These are phyloP conservation scores for Zonitis immaculata DNA, from an alignment of 2,888 invertebrate genomes.

Conservation along the genomic window DNA sequence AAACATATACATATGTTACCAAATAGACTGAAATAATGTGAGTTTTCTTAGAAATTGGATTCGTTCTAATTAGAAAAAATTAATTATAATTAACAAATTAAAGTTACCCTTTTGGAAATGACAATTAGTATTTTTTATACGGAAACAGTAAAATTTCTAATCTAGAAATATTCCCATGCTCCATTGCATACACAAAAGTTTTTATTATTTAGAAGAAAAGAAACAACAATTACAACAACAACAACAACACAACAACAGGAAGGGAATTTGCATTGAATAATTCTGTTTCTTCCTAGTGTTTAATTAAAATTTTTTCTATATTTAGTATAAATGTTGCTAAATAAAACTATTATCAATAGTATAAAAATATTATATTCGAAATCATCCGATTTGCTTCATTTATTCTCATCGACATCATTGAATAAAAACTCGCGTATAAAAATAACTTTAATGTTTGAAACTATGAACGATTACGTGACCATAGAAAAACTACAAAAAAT, in stretches of 20 bases:
- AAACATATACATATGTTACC: too few species aligned
- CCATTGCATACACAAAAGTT: not conserved
- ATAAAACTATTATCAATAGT: too few species aligned
- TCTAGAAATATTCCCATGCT: not conserved
- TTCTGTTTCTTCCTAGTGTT: not conserved
- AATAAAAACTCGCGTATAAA: not conserved
- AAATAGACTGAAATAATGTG: not conserved
- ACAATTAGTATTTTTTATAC: not conserved
- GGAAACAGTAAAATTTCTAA: not conserved
- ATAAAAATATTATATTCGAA: not conserved
- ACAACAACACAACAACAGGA: too few species aligned
- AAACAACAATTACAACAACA: not conserved
- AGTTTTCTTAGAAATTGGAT: not conserved
- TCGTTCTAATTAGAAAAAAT: not conserved
- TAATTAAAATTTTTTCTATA: too few species aligned
- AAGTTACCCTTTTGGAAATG: not conserved
- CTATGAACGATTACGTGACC: conserved; percentile 4
- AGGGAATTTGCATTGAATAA: not conserved
- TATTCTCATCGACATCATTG: not conserved
- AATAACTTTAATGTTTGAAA: not conserved
- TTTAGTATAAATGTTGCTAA: too few species aligned
- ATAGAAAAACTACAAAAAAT: not conserved
- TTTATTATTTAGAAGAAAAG: not conserved
- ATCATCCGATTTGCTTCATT: conserved; percentile 3
- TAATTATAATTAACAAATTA: too few species aligned